phyloP scores from a whole-genome alignment of 2,113 vertebrate species.

The Peromyscus californicus region DNA sequence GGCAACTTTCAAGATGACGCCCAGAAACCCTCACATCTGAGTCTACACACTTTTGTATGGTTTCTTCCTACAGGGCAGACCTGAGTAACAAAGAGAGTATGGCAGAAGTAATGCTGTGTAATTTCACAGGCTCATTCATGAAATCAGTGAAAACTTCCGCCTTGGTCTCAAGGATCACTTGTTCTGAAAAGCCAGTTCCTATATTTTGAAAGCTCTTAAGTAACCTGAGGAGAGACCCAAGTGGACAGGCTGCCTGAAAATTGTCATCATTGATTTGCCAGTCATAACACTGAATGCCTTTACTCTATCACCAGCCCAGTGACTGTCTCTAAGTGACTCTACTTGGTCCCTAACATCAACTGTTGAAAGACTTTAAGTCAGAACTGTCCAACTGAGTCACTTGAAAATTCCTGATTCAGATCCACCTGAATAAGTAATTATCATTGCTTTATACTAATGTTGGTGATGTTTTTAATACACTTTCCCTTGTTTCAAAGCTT shows the following conservation, averaged over 20 bases:
- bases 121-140: not conserved
- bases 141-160: not conserved
- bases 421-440: not conserved
- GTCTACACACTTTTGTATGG: not conserved
- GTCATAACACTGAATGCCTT: not conserved
- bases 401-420: not conserved
- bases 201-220: not conserved
- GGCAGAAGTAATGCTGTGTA: not conserved
- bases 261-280: not conserved
- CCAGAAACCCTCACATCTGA: not conserved
- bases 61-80: not conserved
- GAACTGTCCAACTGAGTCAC: not conserved
- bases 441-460: not conserved
- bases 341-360: not conserved
- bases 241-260: not conserved
- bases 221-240: not conserved
- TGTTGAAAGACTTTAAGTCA: not conserved
- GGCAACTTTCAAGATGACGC: not conserved
- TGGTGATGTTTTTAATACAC: not conserved
- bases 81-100: not conserved
- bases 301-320: not conserved
- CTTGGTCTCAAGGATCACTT: not conserved
- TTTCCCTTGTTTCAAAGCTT: not conserved
- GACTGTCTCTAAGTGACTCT: not conserved
- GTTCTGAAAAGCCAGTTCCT: not conserved